Conservation (phyloP, 2,113 vertebrate species). For the Psittacus erithacus region DNA sequence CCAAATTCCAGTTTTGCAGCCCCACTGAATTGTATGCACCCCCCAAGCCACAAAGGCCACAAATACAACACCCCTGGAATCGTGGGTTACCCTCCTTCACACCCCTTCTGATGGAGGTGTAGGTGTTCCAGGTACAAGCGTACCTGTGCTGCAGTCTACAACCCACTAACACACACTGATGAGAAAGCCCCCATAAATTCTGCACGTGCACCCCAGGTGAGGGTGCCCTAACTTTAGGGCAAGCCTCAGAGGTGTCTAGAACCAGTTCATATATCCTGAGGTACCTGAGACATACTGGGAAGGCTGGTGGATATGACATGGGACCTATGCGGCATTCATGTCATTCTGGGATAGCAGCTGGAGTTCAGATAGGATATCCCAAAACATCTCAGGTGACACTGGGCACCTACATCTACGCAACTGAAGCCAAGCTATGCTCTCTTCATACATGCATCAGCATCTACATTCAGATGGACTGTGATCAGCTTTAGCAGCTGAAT, state of each 20-base stretch:
- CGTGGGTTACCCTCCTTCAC: not conserved
- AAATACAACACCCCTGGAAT: not conserved
- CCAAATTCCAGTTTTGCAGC: not conserved
- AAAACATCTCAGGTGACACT: not conserved
- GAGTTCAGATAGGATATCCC: not conserved
- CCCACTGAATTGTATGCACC: not conserved
- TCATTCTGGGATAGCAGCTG: not conserved
- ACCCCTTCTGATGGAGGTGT: not conserved
- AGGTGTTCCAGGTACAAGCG: not conserved
- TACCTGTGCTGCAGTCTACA: not conserved
- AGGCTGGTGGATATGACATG: not conserved
- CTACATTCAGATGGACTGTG: fast-evolving
- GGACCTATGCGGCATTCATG: not conserved
- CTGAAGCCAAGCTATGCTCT: not conserved
- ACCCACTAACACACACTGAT: not conserved
- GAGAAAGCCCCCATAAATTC: not conserved
- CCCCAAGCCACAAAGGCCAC: too few species aligned
- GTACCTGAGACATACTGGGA: not conserved
- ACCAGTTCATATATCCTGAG: not conserved
- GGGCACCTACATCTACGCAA: not conserved
- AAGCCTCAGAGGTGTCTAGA: not conserved
- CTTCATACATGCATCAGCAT: not conserved
- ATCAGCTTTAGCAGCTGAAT: not conserved
- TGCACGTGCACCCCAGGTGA: not conserved
- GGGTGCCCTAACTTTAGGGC: not conserved